Evolutionary conservation across 2,888 invertebrate genomes (phyloP).

Genomic region (Eupithecia insigniata): DNA sequence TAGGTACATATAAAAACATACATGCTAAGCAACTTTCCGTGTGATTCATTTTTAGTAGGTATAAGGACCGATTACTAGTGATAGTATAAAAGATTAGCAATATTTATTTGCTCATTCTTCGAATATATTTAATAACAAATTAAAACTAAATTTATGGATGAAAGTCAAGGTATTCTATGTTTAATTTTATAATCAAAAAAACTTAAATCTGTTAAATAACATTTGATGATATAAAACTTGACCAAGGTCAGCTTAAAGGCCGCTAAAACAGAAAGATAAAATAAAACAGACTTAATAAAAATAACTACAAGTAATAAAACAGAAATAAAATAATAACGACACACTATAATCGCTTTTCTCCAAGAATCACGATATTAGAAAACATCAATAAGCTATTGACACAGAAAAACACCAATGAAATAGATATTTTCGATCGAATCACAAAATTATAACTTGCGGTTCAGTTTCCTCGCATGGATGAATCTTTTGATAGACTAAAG

Average conservation of each 20-base stretch:
- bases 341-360: conserved; percentile 6
- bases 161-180: not conserved
- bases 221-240: not conserved
- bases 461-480: conserved; percentile 20
- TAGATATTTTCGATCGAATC: conserved; percentile 28
- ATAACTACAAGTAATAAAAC: conserved; percentile 12
- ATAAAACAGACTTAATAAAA: not conserved
- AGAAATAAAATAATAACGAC: conserved; percentile 16
- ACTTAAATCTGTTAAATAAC: not conserved
- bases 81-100: too few relatives aligned
- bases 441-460: conserved; percentile 20
- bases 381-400: conserved; percentile 15
- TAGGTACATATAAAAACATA: too few relatives aligned
- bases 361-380: conserved; percentile 11
- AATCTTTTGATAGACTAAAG: conserved; percentile 27
- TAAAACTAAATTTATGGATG: not conserved
- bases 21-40: too few relatives aligned
- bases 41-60: too few relatives aligned
- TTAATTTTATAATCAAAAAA: not conserved
- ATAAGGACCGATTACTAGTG: too few relatives aligned
- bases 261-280: not conserved
- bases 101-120: not conserved
- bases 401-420: conserved; percentile 25
- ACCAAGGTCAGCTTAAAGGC: not conserved
- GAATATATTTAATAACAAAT: not conserved